Percentiles rank a stretch among this genome's conserved stretches.
Conservation (phyloP, 2,888 invertebrate genomes). For the Coecobrya sp. region DNA sequence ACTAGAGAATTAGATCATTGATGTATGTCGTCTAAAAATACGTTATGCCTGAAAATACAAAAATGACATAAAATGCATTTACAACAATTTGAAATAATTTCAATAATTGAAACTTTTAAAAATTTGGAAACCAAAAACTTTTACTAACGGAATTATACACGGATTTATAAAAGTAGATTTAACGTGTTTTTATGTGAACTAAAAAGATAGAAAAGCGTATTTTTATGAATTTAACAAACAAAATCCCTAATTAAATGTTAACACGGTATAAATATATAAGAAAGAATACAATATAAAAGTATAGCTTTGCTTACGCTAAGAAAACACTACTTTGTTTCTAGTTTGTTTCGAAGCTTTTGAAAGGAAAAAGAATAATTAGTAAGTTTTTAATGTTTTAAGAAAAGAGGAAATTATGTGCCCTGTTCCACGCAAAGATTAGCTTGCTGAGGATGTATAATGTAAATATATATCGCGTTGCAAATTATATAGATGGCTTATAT, state of each 20-base stretch:
- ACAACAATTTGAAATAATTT: neutral
- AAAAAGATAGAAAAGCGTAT: neutral
- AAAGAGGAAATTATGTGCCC: neutral
- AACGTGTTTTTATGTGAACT: neutral
- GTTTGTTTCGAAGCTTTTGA: neutral
- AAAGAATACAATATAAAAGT: too few species aligned
- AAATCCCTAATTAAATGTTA: too few species aligned
- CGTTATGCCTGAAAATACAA: neutral
- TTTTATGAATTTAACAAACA: neutral
- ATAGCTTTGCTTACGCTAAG: too few species aligned
- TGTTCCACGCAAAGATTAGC: neutral
- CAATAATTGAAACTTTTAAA: neutral
- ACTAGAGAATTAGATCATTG: neutral
- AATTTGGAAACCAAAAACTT: neutral
- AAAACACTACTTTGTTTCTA: too few species aligned
- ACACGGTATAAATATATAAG: too few species aligned
- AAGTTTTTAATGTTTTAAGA: neutral
- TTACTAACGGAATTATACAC: neutral
- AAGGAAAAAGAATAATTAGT: neutral
- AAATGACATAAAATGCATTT: slow-evolving; percentile 28
- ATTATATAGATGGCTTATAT: neutral
- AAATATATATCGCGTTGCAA: neutral
- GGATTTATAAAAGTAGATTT: neutral
- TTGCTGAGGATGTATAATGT: neutral
- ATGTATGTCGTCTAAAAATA: too few species aligned